Evolutionary conservation across 2,797 vertebrate genomes (phyloP).

Genomic region (Leuciscus waleckii): DNA sequence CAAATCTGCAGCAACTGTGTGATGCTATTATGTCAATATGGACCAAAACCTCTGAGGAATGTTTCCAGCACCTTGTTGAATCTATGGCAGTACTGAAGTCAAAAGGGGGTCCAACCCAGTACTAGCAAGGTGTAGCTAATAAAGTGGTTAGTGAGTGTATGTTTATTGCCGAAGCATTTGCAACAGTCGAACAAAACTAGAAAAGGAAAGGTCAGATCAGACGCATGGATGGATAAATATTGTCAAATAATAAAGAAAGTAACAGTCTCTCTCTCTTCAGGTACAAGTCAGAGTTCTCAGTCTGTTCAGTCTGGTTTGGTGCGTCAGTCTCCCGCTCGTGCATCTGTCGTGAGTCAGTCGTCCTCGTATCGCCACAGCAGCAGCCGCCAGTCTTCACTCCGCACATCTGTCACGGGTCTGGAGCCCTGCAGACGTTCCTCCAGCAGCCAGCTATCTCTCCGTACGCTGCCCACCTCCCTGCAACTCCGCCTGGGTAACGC

Average conservation of each 20-base stretch:
- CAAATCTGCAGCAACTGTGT: constrained; percentile 67
- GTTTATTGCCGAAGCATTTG: background rate
- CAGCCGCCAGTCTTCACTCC: constrained; percentile 94
- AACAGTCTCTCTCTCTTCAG: constrained; percentile 67
- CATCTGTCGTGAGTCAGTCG: constrained; percentile 93
- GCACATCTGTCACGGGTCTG: constrained; percentile 90
- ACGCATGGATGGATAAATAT: background rate
- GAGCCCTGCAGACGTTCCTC: constrained; percentile 95
- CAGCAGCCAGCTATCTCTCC: constrained; percentile 95
- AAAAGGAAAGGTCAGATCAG: background rate
- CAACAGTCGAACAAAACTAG: background rate
- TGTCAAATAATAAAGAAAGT: background rate
- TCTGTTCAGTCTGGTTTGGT: constrained; percentile 92
- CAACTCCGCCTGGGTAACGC: constrained; percentile 90
- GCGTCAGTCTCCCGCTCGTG: constrained; percentile 93
- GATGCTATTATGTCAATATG: constrained; percentile 60
- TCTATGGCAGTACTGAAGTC: background rate
- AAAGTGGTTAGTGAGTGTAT: background rate
- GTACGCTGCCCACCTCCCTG: constrained; percentile 92
- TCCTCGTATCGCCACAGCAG: constrained; percentile 95
- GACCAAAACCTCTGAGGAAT: background rate
- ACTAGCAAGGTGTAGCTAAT: background rate
- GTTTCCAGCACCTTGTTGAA: background rate
- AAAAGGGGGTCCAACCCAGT: background rate
- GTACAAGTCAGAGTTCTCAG: constrained; percentile 95